Base-by-base conservation (phyloP, 2,113 vertebrate genomes). In the Laterallus jamaicensis region DNA sequence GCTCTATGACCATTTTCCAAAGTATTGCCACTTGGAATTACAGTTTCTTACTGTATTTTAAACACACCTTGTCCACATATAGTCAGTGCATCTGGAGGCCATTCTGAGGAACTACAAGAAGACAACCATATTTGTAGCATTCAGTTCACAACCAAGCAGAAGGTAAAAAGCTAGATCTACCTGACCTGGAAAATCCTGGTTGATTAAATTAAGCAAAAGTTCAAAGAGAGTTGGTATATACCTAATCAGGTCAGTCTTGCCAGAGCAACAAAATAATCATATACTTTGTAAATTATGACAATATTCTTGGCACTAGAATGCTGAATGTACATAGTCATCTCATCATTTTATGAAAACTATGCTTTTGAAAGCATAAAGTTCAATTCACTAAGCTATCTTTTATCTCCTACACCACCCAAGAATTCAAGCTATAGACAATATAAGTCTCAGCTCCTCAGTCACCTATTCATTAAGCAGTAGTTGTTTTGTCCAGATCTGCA, bases 401-500 rank as follows among this genome's bases (percentile, higher is more conserved):
- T 86, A 49, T 75, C n/a, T 92, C 89, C 54, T 75, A 77, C 71
- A 66, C 49, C 73, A 81, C 6, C 1, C 56, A 78, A 92, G 40
- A 56, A 95, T 77, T 83, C 60, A 80, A 86, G 71, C 49, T 80
- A 8, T 29, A 79, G 56, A 40, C 28, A 92, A 14, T 2, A 0
- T 29, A 67, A 76, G 60, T 86, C 52, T 88, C 75, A 71, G 1
- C 39, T 96, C 44, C 82, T 88, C 69, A 78, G 80, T 89, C 56
- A 89, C 67, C 25, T 86, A 32, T 55, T 88, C 58, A 39, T 81
- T 84, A 78, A 73, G 83, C 19, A 32, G 18, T 75, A 86, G 39
- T 49, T 52, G 11, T 60, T 93, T 92, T 96, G 82, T 96, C 77
- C 91, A 75, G 32, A 37, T 77, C 35, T 93, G n/a, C 79, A 82